Base-by-base conservation (phyloP, 2,888 invertebrate genomes). In the Schizaphis graminum region DNA sequence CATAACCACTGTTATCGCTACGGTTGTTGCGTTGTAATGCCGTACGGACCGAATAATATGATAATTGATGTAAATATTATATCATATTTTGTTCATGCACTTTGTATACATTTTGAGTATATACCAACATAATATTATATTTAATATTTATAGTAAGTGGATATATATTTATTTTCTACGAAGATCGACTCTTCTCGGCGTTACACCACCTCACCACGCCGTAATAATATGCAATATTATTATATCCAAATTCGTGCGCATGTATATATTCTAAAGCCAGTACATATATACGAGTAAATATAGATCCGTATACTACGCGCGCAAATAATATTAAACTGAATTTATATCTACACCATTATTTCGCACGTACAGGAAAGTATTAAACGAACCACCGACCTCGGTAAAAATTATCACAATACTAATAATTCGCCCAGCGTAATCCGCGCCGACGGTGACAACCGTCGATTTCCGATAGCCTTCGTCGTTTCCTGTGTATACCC, bases 391-490 rank as follows among this genome's bases (percentile, higher is more conserved):
- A 35, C 21, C 35, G 77, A 77, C 35, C 77, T 77, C 77, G 77
- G 21, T 77, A 77, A 77, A 77, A 35, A 77, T 77, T 35, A 77
- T 35, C 53, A 10, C n/a, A 88, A 53, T 88, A 88, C 11, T 89
- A 89, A 56, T 57, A 41, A n/a, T 47, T 21, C 21, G 35, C 35
- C 8, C 24, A n/a, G 90, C 24, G 49, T 11, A 7, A 28, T 1
- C 8, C 47, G 67, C 21, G 67, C 13, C 67, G 16, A 86, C 13
- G n/a, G 24, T n/a, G 53, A 44, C 84, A 88, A 94, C 67, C 84
- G 56, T 77, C 88, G 91, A 26, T 67, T 87, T 94, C 89, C 88
- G 84, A 56, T 57, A 94, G 47, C 92, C 67, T 89, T 94, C 91
- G 35, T 89, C 84, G 56, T 89, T 94, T 89, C 88, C 91, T 91